Percentiles rank a stretch among this genome's conserved stretches.
These are phyloP conservation scores for Passer montanus DNA, from an alignment of 2,113 vertebrate species.

Conservation along the genomic window DNA sequence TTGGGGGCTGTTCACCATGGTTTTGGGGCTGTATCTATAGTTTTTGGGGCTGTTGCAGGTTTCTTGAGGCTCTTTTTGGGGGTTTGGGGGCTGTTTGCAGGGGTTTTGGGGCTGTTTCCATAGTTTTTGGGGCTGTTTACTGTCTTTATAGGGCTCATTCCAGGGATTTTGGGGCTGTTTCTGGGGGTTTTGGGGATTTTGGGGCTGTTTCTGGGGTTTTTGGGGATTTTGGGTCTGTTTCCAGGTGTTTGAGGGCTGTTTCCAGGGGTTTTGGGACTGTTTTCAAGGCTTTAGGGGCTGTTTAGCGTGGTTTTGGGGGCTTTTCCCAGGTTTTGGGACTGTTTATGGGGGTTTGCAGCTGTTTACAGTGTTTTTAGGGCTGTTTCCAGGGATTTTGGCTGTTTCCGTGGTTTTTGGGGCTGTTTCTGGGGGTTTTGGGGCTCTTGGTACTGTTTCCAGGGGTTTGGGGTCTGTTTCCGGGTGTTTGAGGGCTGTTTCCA, in stretches of 20 bases:
- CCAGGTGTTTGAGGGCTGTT: neutral
- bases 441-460: too few relatives aligned
- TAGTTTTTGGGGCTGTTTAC: too few relatives aligned
- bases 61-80: too few relatives aligned
- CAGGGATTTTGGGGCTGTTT: neutral
- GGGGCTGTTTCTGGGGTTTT: too few relatives aligned
- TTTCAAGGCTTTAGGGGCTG: neutral
- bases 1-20: neutral
- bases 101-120: neutral
- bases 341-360: too few relatives aligned
- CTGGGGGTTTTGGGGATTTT: neutral
- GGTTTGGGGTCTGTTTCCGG: neutral
- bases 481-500: neutral
- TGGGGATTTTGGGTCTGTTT: neutral
- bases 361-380: too few relatives aligned
- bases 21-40: neutral
- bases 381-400: too few relatives aligned
- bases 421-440: neutral
- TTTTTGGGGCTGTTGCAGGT: too few relatives aligned
- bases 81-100: neutral
- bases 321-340: too few relatives aligned
- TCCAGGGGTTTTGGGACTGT: too few relatives aligned
- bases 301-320: neutral
- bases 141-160: too few relatives aligned
- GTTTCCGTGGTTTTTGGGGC: too few relatives aligned